Evolutionary conservation across 2,797 vertebrate genomes (phyloP), one percentile per base, ranked within the genome.

Genomic region (Bucorvus abyssinicus): DNA sequence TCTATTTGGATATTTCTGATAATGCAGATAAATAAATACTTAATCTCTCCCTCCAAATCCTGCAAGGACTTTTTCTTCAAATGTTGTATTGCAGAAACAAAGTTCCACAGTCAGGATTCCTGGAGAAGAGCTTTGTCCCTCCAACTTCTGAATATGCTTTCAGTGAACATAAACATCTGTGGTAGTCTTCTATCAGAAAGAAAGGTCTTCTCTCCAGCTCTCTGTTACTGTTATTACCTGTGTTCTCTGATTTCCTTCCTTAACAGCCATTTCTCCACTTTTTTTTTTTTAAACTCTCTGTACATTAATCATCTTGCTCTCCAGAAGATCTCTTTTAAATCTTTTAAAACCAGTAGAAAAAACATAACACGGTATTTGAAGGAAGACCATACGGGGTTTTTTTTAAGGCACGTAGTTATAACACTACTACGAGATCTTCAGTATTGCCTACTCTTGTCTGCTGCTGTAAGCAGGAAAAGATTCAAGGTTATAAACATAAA

Each of bases 221-320:
- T 27, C n/a, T 84, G 20, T 23, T 17, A 36, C 70, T 52, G 38
- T 26, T 65, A 68, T 2, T 57, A 49, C 13, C 44, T 42, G 3
- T 30, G 47, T 38, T 71, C n/a, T 86, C 73, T 74, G 47, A 71
- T n/a, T 94, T 91, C 73, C 92, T 89, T 92, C 84, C 84, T 69
- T 6, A 91, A 78, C 16, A 77, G 42, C 19, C 23, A 61, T 42
- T 87, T 83, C 49, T 67, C 14, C 50, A 61, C 76, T 87, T 93
- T 75, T 57, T 47, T 84, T 90, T 84, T 87, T 64, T 29, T 70
- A 89, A 88, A 73, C 63, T 65, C 47, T 50, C 49, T 12, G 16
- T 42, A 53, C 8, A 34, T 61, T 74, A 78, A 71, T 50, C 4
- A 64, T 7, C 36, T 40, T 22, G 10, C 30, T 57, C 47, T 89